These are phyloP conservation scores for Hololepta plana DNA, from an alignment of 2,888 invertebrate species.

Conservation along the genomic window DNA sequence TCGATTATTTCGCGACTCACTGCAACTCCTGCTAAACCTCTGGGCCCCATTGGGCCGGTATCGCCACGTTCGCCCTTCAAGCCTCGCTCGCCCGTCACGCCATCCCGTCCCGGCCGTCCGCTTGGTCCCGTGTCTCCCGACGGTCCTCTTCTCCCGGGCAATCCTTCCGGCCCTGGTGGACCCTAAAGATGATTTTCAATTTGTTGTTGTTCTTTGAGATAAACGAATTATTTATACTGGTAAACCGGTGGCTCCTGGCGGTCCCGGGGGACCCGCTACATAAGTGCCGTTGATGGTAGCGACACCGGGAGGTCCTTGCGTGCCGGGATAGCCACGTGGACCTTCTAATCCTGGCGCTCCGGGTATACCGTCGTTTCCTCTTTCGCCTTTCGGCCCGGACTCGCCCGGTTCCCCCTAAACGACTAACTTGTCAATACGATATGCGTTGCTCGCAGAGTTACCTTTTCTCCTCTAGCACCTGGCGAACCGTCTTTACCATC, in stretches of 20 bases:
- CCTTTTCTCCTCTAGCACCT: constrained; percentile 29
- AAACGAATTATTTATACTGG: too few relatives aligned
- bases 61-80: constrained; percentile 29
- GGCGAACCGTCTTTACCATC: constrained; percentile 24
- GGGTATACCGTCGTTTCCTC: constrained; percentile 19
- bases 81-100: constrained; percentile 22
- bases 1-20: constrained; percentile 1
- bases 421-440: constrained; percentile 4
- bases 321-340: constrained; percentile 12
- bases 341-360: constrained; percentile 27
- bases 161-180: constrained; percentile 18
- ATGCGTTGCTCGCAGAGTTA: constrained; percentile 7
- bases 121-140: constrained; percentile 11
- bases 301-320: too few relatives aligned
- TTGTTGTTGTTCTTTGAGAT: too few relatives aligned
- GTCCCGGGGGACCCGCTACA: constrained; percentile 11
- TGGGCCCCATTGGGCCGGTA: constrained; percentile 18
- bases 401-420: constrained; percentile 21
- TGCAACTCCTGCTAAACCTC: constrained; percentile 9
- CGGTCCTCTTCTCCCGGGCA: constrained; percentile 7
- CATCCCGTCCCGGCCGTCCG: constrained; percentile 14
- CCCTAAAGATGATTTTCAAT: too few relatives aligned
- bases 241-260: too few relatives aligned
- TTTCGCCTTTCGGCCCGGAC: constrained; percentile 27
- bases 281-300: too few relatives aligned